A percentile compares a stretch with the other conserved stretches of the same genome.
phyloP scores from a whole-genome alignment of 2,113 vertebrate genomes.

The Eonycteris spelaea region DNA sequence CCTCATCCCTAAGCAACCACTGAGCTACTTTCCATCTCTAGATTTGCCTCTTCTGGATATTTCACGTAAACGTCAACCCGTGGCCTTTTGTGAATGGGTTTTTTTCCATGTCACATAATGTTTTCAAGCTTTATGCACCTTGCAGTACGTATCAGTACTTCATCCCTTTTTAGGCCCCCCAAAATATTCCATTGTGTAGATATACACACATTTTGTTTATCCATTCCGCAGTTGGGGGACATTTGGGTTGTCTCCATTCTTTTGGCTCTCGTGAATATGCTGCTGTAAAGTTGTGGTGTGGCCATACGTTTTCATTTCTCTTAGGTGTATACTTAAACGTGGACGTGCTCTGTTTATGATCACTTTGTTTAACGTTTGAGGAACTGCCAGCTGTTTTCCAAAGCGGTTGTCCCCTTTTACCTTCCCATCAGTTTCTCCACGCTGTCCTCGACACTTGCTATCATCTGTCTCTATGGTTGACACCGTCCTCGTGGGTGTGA shows the following conservation, averaged over 20 bases:
- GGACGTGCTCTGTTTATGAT: neutral
- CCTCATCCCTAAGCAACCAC: neutral
- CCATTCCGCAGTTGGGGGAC: neutral
- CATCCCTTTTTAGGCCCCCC: neutral
- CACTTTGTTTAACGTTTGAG: neutral
- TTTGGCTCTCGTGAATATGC: neutral
- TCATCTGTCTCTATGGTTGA: neutral
- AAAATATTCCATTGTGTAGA: neutral
- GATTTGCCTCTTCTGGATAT: neutral
- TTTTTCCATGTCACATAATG: neutral
- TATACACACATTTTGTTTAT: neutral
- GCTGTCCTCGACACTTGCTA: neutral
- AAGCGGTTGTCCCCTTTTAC: neutral
- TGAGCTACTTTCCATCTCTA: neutral
- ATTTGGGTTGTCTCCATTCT: neutral
- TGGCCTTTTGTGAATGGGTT: neutral
- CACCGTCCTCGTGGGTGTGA: neutral
- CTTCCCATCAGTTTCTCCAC: neutral
- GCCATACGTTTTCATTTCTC: neutral
- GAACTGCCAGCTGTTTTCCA: neutral
- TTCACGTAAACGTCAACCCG: neutral
- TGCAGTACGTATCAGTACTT: neutral
- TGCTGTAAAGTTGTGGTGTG: neutral
- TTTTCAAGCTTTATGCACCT: neutral
- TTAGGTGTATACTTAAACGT: neutral